Evolutionary conservation across 2,113 vertebrate species (phyloP), one percentile per base, ranked within the genome.

Genomic region (Lanius collurio): DNA sequence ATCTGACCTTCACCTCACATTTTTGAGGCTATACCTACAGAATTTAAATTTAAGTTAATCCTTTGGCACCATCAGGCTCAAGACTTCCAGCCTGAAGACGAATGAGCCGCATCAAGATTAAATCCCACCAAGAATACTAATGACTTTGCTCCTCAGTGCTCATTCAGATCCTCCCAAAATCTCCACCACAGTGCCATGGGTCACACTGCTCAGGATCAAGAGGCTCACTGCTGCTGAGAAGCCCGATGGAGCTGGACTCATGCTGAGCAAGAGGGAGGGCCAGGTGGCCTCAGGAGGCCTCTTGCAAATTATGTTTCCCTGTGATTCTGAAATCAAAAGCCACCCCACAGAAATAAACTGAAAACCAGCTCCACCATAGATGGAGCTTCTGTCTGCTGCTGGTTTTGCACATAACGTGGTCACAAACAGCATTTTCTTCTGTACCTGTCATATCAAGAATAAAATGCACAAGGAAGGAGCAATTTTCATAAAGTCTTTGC

Each of bases 41-140:
- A 95, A 94, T 85, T 91, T 35, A 85, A 60, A 60, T 87, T 82
- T 56, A 87, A 83, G 74, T 76, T 78, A 88, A 94, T 88, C 85
- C 57, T 83, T 79, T 64, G 56, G 77, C 44, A 75, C 65, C 60
- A 23, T 57, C 35, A 47, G 47, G 49, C 89, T 90, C 83, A 75
- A 39, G 49, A 60, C 39, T 89, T 93, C 33, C 31, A 75, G 37
- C 12, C 22, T 67, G 67, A 76, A 93, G 67, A 20, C 74, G 93
- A 67, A 91, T 78, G 83, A 93, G 74, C 49, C 76, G 67, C 49
- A 65, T 80, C 80, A 93, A 69, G 50, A 57, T 80, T 83, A 93
- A 94, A 95, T 53, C 50, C 42, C 83, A 90, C 59, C 71, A 86
- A 74, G 71, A 94, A 92, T 57, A 74, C 46, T 59, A 35, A 26